phyloP scores from a whole-genome alignment of 2,113 vertebrate genomes.

The Callionymus lyra region DNA sequence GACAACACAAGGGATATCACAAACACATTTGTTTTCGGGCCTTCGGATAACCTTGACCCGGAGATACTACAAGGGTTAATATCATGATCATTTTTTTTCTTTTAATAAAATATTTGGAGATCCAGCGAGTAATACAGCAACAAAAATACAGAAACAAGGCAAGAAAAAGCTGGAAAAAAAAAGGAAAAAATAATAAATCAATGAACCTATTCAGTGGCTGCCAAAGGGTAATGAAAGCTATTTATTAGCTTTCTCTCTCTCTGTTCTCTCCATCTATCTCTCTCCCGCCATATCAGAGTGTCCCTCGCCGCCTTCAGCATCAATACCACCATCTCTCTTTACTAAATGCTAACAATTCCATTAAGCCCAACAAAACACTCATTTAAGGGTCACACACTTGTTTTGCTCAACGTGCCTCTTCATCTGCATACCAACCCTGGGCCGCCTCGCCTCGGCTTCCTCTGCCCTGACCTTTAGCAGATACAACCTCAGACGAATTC shows the following conservation, averaged over 20 bases:
- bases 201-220: conserved; percentile 32
- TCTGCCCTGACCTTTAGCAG: conserved; percentile 20
- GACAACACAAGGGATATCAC: too few relatives aligned
- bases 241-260: conserved; percentile 28
- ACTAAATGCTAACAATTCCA: conserved; percentile 47
- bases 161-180: conserved; percentile 6
- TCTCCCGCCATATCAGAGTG: not conserved
- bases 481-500: conserved; percentile 21
- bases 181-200: conserved; percentile 31
- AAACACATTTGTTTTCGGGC: too few relatives aligned
- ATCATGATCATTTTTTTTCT: too few relatives aligned
- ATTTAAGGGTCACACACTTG: conserved; percentile 44
- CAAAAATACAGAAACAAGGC: conserved; percentile 8
- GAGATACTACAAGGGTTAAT: too few relatives aligned
- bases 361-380: conserved; percentile 42
- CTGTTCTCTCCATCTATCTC: not conserved
- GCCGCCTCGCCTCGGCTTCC: conserved; percentile 1
- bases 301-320: conserved; percentile 6
- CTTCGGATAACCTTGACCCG: too few relatives aligned
- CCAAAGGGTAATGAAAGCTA: conserved; percentile 42
- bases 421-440: conserved; percentile 38
- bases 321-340: conserved; percentile 19
- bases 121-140: conserved; percentile 14
- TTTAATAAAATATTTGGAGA: too few relatives aligned
- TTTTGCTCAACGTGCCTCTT: conserved; percentile 22